Evolutionary conservation across 2,797 vertebrate species (phyloP), one percentile per base, ranked within the genome.

Genomic region (Gallinago nigripennis): DNA sequence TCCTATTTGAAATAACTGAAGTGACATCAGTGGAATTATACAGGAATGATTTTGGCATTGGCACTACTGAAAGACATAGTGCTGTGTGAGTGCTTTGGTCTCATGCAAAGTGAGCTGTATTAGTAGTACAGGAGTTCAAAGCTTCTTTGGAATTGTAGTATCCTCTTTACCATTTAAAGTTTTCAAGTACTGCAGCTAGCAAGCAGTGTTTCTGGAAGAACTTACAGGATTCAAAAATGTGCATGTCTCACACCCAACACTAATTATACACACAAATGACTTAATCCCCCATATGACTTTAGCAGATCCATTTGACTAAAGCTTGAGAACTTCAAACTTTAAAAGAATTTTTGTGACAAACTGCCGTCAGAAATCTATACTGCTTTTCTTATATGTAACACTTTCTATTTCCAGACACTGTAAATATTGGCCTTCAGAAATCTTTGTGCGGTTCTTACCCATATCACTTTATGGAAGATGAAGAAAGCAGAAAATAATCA

Each of bases 1-100:
- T 96, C 92, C 92, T 91, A 73, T 92, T 94, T 94, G 89, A 94
- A 96, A 95, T 95, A 90, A 96, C 85, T 70, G 58, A 94, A 92
- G 95, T 97, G 92, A 95, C 96, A 96, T 95, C 92, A 92, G 96
- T 97, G 96, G 95, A 96, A 96, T 97, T 96, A 96, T 92, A 97
- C 90, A 84, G 94, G 94, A 95, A 94, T 96, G 66, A 95, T 95
- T 96, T 91, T 96, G 96, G 92, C 95, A 88, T 91, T 88, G 88
- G 86, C 60, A 30, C 46, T 95, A 75, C 96, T 96, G 96, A 95
- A 97, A 97, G 94, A 96, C 91, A 92, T 65, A 95, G 95, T 78
- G 81, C 95, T 96, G 95, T 96, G 83, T 82, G 94, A 97, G 94
- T 94, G 87, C 93, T 97, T 88, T 94, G 97, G 96, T 96, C 96